These are phyloP conservation scores for Ochropleura leucogaster DNA, from an alignment of 2,888 invertebrate genomes.

Conservation along the genomic window DNA sequence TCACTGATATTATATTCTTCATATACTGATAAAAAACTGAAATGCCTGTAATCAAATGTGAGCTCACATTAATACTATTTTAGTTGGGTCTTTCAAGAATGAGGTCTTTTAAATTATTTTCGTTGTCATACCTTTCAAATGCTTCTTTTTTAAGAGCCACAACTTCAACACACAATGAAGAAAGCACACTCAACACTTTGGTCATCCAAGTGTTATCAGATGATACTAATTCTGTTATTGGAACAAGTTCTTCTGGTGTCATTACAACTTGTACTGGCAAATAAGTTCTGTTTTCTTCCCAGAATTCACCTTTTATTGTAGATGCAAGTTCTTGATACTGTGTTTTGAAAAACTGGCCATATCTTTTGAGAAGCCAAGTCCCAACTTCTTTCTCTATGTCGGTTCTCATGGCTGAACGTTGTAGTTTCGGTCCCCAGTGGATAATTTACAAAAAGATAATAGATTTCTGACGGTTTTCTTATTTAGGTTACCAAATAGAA, in stretches of 20 bases:
- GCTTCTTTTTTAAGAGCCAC: slow-evolving; percentile 92
- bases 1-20: slow-evolving; percentile 91
- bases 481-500: background rate
- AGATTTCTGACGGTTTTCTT: slow-evolving; percentile 25
- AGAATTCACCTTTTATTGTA: slow-evolving; percentile 69
- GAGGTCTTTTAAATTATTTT: background rate
- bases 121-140: slow-evolving; percentile 85
- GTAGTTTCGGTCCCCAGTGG: background rate
- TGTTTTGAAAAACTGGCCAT: slow-evolving; percentile 86
- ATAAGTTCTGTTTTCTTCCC: slow-evolving; percentile 82
- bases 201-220: slow-evolving; percentile 96
- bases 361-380: slow-evolving; percentile 81
- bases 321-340: slow-evolving; percentile 82
- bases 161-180: slow-evolving; percentile 95
- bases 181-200: slow-evolving; percentile 94
- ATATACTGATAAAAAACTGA: slow-evolving; percentile 92
- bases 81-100: background rate
- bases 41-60: slow-evolving; percentile 82
- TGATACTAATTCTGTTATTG: slow-evolving; percentile 93
- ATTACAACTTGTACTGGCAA: slow-evolving; percentile 81
- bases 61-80: background rate
- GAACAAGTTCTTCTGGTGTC: slow-evolving; percentile 91
- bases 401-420: slow-evolving; percentile 72
- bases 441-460: background rate
- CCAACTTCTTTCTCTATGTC: slow-evolving; percentile 85